A percentile compares a stretch with the other conserved stretches of the same genome.
These are phyloP conservation scores for Acanthornis magna DNA, from an alignment of 2,797 vertebrate genomes.

Conservation along the genomic window DNA sequence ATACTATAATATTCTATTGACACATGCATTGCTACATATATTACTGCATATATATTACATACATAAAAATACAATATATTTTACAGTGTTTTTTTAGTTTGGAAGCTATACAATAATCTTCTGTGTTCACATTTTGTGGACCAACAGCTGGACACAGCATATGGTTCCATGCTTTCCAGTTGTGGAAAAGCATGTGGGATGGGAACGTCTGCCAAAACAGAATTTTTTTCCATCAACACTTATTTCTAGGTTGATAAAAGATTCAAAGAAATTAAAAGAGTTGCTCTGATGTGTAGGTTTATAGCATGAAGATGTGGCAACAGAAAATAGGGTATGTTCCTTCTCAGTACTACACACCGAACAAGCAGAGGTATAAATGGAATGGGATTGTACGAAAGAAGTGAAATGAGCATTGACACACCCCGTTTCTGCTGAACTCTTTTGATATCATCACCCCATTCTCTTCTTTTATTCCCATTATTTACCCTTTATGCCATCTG, in stretches of 20 bases:
- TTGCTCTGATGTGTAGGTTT: background rate
- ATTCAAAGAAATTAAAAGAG: background rate
- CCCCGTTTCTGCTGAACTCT: background rate
- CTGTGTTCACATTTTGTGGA: background rate
- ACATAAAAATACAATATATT: background rate
- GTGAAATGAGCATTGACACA: background rate
- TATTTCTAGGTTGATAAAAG: background rate
- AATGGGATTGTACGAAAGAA: background rate
- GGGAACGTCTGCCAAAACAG: background rate
- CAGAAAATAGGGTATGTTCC: background rate
- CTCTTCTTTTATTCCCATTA: background rate
- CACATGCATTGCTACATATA: background rate
- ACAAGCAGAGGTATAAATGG: background rate
- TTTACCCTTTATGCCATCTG: background rate
- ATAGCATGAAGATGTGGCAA: background rate
- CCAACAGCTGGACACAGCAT: background rate
- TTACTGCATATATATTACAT: background rate
- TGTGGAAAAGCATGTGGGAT: background rate
- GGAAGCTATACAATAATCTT: background rate
- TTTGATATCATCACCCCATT: background rate
- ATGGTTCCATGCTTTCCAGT: background rate
- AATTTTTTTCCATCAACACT: background rate
- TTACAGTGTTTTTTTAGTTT: background rate
- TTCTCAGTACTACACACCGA: background rate
- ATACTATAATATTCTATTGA: background rate